Evolutionary conservation across 1,140 invertebrate species (phyloP).

Genomic region (Daktulosphaira vitifoliae): DNA sequence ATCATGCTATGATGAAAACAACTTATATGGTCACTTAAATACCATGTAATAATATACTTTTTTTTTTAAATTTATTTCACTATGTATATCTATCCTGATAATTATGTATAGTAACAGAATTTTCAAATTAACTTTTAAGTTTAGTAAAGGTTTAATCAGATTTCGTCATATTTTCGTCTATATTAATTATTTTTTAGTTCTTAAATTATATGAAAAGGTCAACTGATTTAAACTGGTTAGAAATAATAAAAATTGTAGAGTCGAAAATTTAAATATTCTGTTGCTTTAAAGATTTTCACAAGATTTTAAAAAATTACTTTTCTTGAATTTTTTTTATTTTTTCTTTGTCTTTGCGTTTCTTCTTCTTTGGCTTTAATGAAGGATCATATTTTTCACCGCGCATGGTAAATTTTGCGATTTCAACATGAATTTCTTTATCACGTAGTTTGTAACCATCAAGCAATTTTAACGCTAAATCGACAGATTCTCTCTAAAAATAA

Average conservation of each 20-base stretch:
- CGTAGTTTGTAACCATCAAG: slow-evolving; percentile 79
- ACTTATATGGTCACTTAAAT: too few relatives aligned
- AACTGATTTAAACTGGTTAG: too few relatives aligned
- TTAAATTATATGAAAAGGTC: too few relatives aligned
- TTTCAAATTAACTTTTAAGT: too few relatives aligned
- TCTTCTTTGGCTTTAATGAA: slow-evolving; percentile 82
- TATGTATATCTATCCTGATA: too few relatives aligned
- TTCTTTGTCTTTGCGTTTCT: slow-evolving; percentile 79
- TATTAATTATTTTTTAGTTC: too few relatives aligned
- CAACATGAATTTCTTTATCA: slow-evolving; percentile 74
- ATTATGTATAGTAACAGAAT: too few relatives aligned
- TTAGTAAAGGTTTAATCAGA: too few relatives aligned
- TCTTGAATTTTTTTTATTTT: slow-evolving; percentile 89
- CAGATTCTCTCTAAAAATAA: slow-evolving; percentile 72
- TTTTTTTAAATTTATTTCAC: too few relatives aligned
- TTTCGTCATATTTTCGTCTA: too few relatives aligned
- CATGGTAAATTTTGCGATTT: slow-evolving; percentile 87
- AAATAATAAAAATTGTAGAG: neutral
- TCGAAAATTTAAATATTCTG: neutral
- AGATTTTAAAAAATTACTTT: slow-evolving; percentile 55
- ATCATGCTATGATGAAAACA: too few relatives aligned
- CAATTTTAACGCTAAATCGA: slow-evolving; percentile 83
- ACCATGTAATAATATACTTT: too few relatives aligned
- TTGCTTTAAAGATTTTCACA: neutral
- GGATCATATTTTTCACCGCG: slow-evolving; percentile 90